Evolutionary conservation across 2,113 vertebrate species (phyloP).

Genomic region (Narcine bancroftii): DNA sequence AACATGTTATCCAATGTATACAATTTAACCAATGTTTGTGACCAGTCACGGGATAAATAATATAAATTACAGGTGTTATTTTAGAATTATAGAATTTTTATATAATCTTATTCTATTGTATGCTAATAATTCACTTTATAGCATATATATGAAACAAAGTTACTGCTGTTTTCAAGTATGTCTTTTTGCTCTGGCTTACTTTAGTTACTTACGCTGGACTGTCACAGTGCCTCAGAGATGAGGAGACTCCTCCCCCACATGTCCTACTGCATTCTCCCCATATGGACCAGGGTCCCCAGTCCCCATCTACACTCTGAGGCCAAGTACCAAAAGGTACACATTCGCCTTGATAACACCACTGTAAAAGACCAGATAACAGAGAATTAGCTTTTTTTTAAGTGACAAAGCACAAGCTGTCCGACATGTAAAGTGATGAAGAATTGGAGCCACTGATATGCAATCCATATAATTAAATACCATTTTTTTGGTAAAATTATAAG

Average conservation of each 20-base stretch:
- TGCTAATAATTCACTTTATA: slow-evolving; percentile 49
- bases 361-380: slow-evolving; percentile 50
- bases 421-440: slow-evolving; percentile 53
- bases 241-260: slow-evolving; percentile 94
- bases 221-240: slow-evolving; percentile 97
- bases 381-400: slow-evolving; percentile 53
- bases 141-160: slow-evolving; percentile 60
- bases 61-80: not conserved
- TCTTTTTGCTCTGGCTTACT: slow-evolving; percentile 90
- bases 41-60: not conserved
- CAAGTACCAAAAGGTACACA: slow-evolving; percentile 88
- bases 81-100: not conserved
- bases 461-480: not conserved
- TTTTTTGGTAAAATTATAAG: not conserved
- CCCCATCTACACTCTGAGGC: slow-evolving; percentile 85
- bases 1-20: not conserved
- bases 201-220: slow-evolving; percentile 99
- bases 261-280: slow-evolving; percentile 98
- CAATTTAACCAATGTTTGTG: not conserved
- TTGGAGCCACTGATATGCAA: slow-evolving; percentile 51
- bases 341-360: slow-evolving; percentile 98
- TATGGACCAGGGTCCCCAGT: slow-evolving; percentile 85
- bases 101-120: not conserved
- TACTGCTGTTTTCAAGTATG: slow-evolving; percentile 50
- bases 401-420: slow-evolving; percentile 49